Base-by-base conservation (phyloP, 2,888 invertebrate genomes). In the Drosophila nr. perissopoda region DNA sequence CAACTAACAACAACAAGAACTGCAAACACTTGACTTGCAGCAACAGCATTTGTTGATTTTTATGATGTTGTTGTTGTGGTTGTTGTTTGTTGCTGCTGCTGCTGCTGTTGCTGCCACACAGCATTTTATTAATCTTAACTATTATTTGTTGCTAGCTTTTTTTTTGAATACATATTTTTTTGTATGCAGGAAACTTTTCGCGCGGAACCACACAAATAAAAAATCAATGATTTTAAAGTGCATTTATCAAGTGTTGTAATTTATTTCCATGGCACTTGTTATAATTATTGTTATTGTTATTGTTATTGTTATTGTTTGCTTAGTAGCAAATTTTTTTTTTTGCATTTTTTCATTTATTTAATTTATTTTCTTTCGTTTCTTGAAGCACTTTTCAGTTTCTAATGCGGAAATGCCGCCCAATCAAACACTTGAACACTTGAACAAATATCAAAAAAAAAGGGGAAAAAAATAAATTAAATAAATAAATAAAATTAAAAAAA, bases 401-500 rank as follows among this genome's bases (percentile, higher is more conserved):
- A 74, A 84, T 65, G 66, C 88, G 89, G 85, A 89, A 89, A 80
- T 82, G 70, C 72, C 70, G 83, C 74, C 70, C 65, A 70, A 74
- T 71, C 70, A 70, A 67, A 65, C 73, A 58, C 61, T 58, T 56
- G 40, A 70, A 42, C 81, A 82, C 74, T 78, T 62, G 8, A 71
- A 79, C 57, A 81, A 69, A 70, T 58, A 61, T 31, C 18, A 51
- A 67, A 29, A 18, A 46, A 51, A 31, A 51, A 34, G 31, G 31
- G 31, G 51, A 53, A 29, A 49, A 46, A 49, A 51, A 52, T n/a
- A n/a, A 51, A 21, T 13, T 25, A 58, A 60, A 48, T 60, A 42
- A 46, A 63, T 27, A 53, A 16, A 56, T 5, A 18, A 18, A 49
- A 38, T 27, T 7, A n/a, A 38, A 51, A 57, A 33, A 33, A 51